Base-by-base conservation (phyloP, 2,888 invertebrate species). In the Standfussiana lucernea region DNA sequence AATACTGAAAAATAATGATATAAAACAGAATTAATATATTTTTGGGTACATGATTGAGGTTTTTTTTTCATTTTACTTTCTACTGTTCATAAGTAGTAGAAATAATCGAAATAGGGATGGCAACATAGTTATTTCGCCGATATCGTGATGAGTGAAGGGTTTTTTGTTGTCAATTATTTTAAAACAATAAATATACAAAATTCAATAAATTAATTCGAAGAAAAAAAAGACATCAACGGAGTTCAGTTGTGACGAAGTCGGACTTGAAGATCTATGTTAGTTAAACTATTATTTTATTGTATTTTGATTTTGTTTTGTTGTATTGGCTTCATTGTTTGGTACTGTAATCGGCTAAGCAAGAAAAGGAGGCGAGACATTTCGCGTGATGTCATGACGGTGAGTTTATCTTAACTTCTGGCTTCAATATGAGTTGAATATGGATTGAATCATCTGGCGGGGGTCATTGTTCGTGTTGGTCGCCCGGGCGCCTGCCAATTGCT, bases 361-460 rank as follows among this genome's bases (percentile, higher is more conserved):
- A 87, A 85, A 90, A 89, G 78, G 89, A 88, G 88, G 82, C 77
- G 81, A 87, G 86, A 89, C 88, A 89, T 81, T 85, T 89, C 79
- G 83, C 82, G 87, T 92, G 92, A 93, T 93, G 92, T 93, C 92
- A 94, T 93, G 91, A 94, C 92, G 94, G 94, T 95, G 81, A 95
- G 94, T 93, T 89, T 89, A 86, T 88, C 85, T 77, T 79, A 83
- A 79, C 88, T 87, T 79, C 86, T 66, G 11, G 42, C 65, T 59
- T 65, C 40, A 75, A 24, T 78, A 66, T 3, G 15, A 75, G 82
- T 80, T 79, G 70, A 79, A 37, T 81, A 73, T 10, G 61, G 77
- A 82, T 84, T 77, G 83, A 84, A 86, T 87, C 86, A 88, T 87
- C 84, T 87, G 82, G 86, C 81, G 82, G 90, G 89, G 94, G 94